Evolutionary conservation across 2,797 vertebrate genomes (phyloP), one percentile per base, ranked within the genome.

Genomic region (Falco rusticolus): DNA sequence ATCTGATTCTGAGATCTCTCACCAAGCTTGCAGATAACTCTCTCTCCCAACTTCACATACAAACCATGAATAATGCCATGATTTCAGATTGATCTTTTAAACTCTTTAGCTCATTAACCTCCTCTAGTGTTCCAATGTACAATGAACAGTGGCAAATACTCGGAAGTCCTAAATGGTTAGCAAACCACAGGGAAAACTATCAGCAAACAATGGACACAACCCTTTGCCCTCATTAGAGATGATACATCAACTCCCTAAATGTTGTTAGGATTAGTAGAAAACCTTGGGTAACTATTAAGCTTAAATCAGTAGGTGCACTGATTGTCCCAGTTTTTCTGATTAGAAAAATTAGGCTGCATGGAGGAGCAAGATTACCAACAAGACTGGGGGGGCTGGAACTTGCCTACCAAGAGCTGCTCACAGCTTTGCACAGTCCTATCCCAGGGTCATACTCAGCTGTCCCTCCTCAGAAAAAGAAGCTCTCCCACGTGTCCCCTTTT

Each of bases 281-380:
- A 80, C 57, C 12, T 34, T 24, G 50, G 59, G 24, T 15, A 39
- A 14, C 59, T 78, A 5, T 54, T 31, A 26, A 93, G 16, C 21
- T 45, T 53, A 24, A 43, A 39, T 33, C 31, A 83, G 25, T 10
- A 28, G 19, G 21, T 29, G 24, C 21, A 17, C 34, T 86, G 53
- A 15, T 9, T 72, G n/a, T 68, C 16, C n/a, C 33, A 0, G 0
- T 28, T 59, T 71, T 93, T 65, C 43, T 69, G 43, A 34, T 84
- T 6, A 48, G 51, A 9, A 16, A 37, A 63, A 65, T 76, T 8
- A n/a, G 48, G 21, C 53, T 83, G 10, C 13, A 4, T 6, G 13
- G 18, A 47, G 54, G 51, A 61, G 18, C 0, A 0, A 59, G 28
- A 45, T 77, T 22, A 37, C 48, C 33, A 45, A 0, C 0, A 5